A percentile compares a stretch with the other conserved stretches of the same genome.
These are phyloP conservation scores for Cryptomyrus ogoouensis DNA, from an alignment of 2,113 vertebrate species.

Conservation along the genomic window DNA sequence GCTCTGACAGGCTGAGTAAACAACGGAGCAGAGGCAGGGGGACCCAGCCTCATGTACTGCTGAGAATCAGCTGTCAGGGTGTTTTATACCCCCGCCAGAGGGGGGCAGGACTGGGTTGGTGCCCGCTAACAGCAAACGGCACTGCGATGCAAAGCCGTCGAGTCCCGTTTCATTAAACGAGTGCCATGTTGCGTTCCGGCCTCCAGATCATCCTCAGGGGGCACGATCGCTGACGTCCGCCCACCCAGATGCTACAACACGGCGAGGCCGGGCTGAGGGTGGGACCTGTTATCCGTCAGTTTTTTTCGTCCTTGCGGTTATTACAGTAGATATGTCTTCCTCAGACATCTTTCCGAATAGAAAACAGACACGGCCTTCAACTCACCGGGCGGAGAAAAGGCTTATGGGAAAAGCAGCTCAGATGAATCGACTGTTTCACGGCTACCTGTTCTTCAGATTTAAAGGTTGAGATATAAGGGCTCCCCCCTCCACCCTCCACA, in stretches of 20 bases:
- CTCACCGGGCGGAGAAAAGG: not conserved
- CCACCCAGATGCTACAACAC: not conserved
- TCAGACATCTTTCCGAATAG: not conserved
- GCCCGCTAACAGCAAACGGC: not conserved
- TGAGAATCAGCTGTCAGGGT: constrained; percentile 5
- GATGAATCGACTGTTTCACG: not conserved
- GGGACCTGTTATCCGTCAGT: too few species aligned
- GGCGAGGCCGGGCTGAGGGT: not conserved
- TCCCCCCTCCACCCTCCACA: not conserved
- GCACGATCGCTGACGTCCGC: not conserved
- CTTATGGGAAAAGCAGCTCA: not conserved
- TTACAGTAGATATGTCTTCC: not conserved
- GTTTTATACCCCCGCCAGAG: constrained; percentile 6
- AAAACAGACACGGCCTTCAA: not conserved
- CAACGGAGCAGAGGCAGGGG: constrained; percentile 12
- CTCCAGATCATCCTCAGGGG: not conserved
- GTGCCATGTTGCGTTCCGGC: not conserved
- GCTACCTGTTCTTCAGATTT: not conserved
- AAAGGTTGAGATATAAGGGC: not conserved
- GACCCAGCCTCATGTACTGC: not conserved
- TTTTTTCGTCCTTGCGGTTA: not conserved
- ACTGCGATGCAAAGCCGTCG: not conserved
- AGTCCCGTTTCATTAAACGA: not conserved
- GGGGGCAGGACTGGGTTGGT: not conserved
- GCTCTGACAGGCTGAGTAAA: constrained; percentile 41